These are phyloP conservation scores for Drosophila virilis DNA, from an alignment of 1,140 invertebrate genomes.

Conservation along the genomic window DNA sequence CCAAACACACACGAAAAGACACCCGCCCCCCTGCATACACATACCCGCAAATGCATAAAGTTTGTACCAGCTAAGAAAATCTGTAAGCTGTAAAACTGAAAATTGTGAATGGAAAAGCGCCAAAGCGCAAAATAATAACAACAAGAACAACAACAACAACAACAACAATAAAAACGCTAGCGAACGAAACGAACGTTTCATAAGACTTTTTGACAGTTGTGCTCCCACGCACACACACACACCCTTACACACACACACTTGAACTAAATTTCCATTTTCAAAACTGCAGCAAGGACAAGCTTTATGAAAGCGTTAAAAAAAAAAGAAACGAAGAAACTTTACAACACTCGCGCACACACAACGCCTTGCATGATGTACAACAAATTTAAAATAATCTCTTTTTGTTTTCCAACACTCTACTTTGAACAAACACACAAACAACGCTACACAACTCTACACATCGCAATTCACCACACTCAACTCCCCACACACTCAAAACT, in stretches of 20 bases:
- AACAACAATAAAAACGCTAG: not conserved
- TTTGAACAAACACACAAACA: slow-evolving; percentile 22
- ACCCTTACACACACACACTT: not conserved
- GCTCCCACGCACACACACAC: slow-evolving; percentile 34
- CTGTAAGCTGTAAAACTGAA: slow-evolving; percentile 7
- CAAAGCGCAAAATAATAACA: slow-evolving; percentile 66
- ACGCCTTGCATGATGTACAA: slow-evolving; percentile 58
- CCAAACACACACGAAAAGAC: not conserved
- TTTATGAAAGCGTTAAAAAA: slow-evolving; percentile 1
- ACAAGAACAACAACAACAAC: slow-evolving; percentile 34
- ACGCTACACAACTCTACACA: not conserved
- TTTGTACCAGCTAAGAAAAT: slow-evolving; percentile 48
- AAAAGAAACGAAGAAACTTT: not conserved
- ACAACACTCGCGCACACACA: slow-evolving; percentile 1
- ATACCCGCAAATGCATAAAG: slow-evolving; percentile 71
- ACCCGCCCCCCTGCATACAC: not conserved
- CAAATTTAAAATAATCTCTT: slow-evolving; percentile 74
- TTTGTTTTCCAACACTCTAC: slow-evolving; percentile 57
- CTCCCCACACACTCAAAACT: slow-evolving; percentile 19
- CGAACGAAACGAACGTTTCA: slow-evolving; percentile 44
- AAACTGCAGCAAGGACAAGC: not conserved
- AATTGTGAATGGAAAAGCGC: slow-evolving; percentile 36
- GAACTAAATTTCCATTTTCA: slow-evolving; percentile 19
- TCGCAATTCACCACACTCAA: too few species aligned
- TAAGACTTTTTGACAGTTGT: slow-evolving; percentile 71